phyloP scores from a whole-genome alignment of 1,140 invertebrate species.

The Hylaeus volcanicus region DNA sequence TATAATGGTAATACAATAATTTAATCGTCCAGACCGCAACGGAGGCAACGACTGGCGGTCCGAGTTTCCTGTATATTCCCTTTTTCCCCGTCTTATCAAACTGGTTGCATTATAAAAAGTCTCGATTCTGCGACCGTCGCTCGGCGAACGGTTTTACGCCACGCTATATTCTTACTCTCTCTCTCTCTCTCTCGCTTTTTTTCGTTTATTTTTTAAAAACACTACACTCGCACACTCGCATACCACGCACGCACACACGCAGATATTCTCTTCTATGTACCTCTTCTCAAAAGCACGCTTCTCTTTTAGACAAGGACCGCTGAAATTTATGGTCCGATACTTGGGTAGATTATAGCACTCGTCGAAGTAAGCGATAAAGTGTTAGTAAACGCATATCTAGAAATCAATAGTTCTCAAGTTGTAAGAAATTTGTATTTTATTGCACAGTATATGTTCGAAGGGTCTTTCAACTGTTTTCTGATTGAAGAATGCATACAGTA shows the following conservation, averaged over 20 bases:
- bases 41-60: conserved; percentile 18
- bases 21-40: conserved; percentile 34
- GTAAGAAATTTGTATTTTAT: no score
- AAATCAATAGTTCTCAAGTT: no score
- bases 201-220: conserved; percentile 13
- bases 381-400: no score
- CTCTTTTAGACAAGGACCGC: background rate
- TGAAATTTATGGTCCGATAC: no score
- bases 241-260: conserved; percentile 29
- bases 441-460: no score
- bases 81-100: conserved; percentile 45
- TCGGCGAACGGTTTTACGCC: conserved; percentile 51
- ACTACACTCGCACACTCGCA: conserved; percentile 39
- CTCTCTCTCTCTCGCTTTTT: background rate
- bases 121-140: conserved; percentile 58
- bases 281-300: background rate
- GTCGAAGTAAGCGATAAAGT: no score
- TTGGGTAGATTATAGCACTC: no score
- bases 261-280: conserved; percentile 7
- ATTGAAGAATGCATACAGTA: no score
- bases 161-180: conserved; percentile 46
- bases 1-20: conserved; percentile 52
- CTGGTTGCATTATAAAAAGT: conserved; percentile 60
- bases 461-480: no score
- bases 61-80: background rate